Evolutionary conservation across 92 coral and sea anemone genomes (phyloP).

Genomic region (Zoanthus sansibaricus): DNA sequence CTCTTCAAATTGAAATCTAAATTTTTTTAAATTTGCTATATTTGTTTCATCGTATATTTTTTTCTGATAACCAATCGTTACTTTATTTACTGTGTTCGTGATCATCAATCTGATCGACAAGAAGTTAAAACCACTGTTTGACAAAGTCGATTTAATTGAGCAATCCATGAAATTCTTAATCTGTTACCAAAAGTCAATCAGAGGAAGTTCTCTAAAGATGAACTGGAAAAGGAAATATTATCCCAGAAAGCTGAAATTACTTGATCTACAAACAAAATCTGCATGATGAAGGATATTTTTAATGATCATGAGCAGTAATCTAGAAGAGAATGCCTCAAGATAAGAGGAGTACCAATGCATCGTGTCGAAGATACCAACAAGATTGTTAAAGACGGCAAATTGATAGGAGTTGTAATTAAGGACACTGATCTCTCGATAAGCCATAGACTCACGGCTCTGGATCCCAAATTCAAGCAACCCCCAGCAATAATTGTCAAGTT

Average conservation of each 20-base stretch:
- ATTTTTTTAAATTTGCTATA: background rate
- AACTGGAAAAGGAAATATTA: constrained; percentile 23
- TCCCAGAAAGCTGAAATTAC: constrained; percentile 17
- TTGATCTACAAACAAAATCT: background rate
- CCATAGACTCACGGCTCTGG: background rate
- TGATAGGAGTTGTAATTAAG: background rate
- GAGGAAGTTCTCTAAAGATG: background rate
- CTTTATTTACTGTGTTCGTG: background rate
- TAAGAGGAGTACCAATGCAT: constrained; percentile 18
- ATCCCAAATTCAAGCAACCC: background rate
- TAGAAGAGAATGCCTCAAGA: constrained; percentile 29
- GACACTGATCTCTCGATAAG: constrained; percentile 30
- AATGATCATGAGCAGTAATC: constrained; percentile 42
- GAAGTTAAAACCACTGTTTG: background rate
- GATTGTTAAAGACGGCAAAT: constrained; percentile 16
- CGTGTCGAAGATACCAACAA: constrained; percentile 21
- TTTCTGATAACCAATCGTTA: constrained; percentile 4
- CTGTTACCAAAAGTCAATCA: background rate
- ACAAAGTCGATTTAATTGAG: background rate
- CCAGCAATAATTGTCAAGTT: constrained; percentile 16
- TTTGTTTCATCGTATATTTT: background rate
- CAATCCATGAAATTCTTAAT: background rate
- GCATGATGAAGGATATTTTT: background rate
- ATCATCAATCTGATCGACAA: background rate
- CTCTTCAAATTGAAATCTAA: constrained; percentile 10